Conservation (phyloP, 1,140 invertebrate genomes). For the Sipha flava region DNA sequence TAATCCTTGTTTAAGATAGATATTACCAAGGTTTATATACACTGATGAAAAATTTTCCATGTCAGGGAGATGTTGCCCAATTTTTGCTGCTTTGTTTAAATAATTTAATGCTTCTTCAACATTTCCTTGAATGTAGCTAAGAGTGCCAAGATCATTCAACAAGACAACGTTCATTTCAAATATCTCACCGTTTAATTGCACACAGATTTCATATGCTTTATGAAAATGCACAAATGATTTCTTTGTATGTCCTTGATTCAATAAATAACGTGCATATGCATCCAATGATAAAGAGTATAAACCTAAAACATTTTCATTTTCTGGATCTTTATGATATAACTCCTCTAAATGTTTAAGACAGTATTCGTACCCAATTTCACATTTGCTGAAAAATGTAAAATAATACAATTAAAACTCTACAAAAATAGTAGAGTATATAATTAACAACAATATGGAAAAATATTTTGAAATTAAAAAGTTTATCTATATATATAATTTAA, state of each 20-base stretch:
- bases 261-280: constrained; percentile 70
- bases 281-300: constrained; percentile 65
- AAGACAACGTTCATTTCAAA: constrained; percentile 67
- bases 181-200: constrained; percentile 52
- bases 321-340: constrained; percentile 46
- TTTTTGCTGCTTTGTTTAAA: constrained; percentile 60
- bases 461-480: no score
- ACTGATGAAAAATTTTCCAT: constrained; percentile 61
- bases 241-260: constrained; percentile 53
- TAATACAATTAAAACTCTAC: constrained; percentile 19
- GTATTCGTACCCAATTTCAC: constrained; percentile 65
- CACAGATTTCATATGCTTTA: constrained; percentile 59
- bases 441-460: no score
- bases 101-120: constrained; percentile 60
- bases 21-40: constrained; percentile 73
- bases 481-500: no score
- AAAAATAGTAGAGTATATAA: background rate
- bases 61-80: constrained; percentile 54
- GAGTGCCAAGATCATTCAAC: constrained; percentile 76
- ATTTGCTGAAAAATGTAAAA: constrained; percentile 47
- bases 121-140: constrained; percentile 57
- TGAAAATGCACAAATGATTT: constrained; percentile 60
- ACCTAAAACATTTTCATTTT: constrained; percentile 48
- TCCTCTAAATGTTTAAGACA: constrained; percentile 60
- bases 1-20: constrained; percentile 63